Percentiles rank a stretch among this genome's conserved stretches.
These are phyloP conservation scores for Zelleria hepariella DNA, from an alignment of 2,888 invertebrate species.

Conservation along the genomic window DNA sequence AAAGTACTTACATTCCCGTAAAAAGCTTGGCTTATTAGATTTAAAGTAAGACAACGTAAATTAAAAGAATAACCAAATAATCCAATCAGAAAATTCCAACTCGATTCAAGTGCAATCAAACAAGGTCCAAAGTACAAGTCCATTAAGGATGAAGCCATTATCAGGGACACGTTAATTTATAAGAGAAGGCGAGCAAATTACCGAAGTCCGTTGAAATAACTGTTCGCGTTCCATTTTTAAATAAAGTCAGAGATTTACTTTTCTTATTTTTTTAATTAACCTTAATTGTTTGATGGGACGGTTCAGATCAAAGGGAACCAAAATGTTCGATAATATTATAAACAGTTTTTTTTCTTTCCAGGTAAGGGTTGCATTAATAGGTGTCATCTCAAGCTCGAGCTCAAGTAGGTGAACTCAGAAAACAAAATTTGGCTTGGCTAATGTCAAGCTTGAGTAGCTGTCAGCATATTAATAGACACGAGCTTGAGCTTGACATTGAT, in stretches of 20 bases:
- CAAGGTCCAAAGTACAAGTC: background rate
- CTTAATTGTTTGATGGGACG: conserved; percentile 55
- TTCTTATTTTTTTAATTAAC: conserved; percentile 39
- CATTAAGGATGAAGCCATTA: background rate
- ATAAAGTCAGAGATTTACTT: conserved; percentile 41
- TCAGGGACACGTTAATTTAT: conserved; percentile 19
- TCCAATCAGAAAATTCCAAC: background rate
- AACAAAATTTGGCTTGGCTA: too few species aligned
- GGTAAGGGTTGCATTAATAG: background rate
- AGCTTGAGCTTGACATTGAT: too few species aligned
- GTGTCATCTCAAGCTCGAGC: too few species aligned
- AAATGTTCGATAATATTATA: conserved; percentile 12
- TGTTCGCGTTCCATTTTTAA: conserved; percentile 29
- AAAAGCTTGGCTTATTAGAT: too few species aligned
- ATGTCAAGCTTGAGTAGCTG: too few species aligned
- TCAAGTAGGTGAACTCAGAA: too few species aligned
- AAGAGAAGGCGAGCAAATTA: conserved; percentile 63
- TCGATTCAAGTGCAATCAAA: background rate
- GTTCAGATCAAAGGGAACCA: conserved; percentile 26
- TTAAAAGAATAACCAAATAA: background rate
- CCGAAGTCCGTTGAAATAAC: conserved; percentile 38
- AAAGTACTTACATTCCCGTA: too few species aligned
- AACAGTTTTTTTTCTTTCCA: background rate
- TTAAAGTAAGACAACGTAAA: background rate
- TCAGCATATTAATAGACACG: too few species aligned